Evolutionary conservation across 2,888 invertebrate genomes (phyloP).

Genomic region (Agriopis leucophaearia): DNA sequence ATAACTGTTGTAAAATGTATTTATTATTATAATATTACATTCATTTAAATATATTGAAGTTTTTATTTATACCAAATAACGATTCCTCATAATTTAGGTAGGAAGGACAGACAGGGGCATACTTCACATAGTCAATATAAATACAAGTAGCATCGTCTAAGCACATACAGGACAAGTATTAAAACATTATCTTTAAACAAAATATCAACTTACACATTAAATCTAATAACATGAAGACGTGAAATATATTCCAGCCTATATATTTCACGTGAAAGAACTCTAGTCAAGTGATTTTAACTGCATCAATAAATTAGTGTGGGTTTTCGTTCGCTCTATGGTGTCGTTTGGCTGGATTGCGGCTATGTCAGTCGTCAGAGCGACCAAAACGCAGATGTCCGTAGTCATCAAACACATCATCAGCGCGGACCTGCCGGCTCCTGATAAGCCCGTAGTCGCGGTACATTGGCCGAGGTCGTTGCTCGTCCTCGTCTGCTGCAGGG

Average conservation of each 20-base stretch:
- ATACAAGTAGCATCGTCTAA: neutral
- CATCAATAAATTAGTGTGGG: constrained; percentile 44
- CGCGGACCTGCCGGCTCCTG: constrained; percentile 63
- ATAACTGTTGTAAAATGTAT: constrained; percentile 85
- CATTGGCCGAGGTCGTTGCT: constrained; percentile 62
- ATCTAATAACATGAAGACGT: constrained; percentile 36
- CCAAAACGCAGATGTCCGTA: constrained; percentile 92
- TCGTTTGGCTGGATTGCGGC: constrained; percentile 47
- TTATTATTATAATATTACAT: constrained; percentile 85
- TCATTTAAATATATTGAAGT: constrained; percentile 66
- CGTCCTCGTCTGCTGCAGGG: constrained; percentile 73
- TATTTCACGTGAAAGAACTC: constrained; percentile 54
- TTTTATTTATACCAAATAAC: constrained; percentile 46
- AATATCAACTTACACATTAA: neutral
- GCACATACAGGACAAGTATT: neutral
- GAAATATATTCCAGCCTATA: constrained; percentile 74
- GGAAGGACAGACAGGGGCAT: neutral
- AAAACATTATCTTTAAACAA: neutral
- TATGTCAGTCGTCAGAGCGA: constrained; percentile 83
- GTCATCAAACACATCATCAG: constrained; percentile 90
- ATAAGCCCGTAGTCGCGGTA: constrained; percentile 88
- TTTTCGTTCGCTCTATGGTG: constrained; percentile 46
- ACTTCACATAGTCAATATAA: neutral
- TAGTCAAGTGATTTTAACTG: neutral
- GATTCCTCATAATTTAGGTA: neutral